Evolutionary conservation across 2,888 invertebrate genomes (phyloP).

Genomic region (Dolichopus griseipennis): DNA sequence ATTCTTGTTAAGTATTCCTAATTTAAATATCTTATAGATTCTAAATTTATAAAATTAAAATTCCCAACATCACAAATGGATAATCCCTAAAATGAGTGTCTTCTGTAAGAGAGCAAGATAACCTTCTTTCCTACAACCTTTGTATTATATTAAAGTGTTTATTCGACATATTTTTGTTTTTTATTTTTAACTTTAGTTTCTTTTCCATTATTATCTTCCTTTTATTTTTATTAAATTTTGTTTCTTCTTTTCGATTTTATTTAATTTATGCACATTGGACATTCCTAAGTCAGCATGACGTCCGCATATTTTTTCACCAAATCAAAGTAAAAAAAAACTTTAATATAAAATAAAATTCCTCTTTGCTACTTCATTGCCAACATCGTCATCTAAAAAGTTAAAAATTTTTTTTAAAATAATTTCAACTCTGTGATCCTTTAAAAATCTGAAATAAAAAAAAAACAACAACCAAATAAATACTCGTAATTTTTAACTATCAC

Average conservation of each 20-base stretch:
- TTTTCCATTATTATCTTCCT: too few species aligned
- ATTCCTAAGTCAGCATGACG: slow-evolving; percentile 4
- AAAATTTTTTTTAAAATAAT: not conserved
- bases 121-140: not conserved
- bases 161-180: too few species aligned
- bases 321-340: not conserved
- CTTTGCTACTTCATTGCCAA: not conserved
- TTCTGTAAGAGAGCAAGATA: not conserved
- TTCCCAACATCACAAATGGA: too few species aligned
- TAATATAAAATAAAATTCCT: too few species aligned
- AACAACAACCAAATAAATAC: not conserved
- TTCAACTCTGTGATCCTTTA: not conserved
- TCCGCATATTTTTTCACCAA: not conserved
- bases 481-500: not conserved
- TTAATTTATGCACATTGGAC: slow-evolving; percentile 4
- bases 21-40: too few species aligned
- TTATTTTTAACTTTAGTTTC: not conserved
- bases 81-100: too few species aligned
- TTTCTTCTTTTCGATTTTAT: not conserved
- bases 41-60: too few species aligned
- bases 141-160: too few species aligned
- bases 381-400: not conserved
- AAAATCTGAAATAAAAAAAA: too few species aligned
- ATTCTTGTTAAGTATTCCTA: too few species aligned
- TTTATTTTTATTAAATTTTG: not conserved